A percentile compares a stretch with the other conserved stretches of the same genome.
These are phyloP conservation scores for Drosophila heteroneura DNA, from an alignment of 2,888 invertebrate genomes.

Conservation along the genomic window DNA sequence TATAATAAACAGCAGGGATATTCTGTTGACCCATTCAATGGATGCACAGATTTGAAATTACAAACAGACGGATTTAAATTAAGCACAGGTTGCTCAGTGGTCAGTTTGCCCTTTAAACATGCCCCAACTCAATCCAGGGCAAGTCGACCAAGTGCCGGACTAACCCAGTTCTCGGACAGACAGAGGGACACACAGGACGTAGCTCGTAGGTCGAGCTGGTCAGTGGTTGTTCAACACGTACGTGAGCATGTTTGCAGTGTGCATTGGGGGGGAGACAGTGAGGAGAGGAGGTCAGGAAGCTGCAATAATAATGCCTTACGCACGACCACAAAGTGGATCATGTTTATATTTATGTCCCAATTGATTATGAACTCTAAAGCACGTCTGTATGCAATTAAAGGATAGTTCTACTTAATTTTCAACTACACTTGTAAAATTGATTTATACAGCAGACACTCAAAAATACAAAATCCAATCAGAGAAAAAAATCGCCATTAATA, in stretches of 20 bases:
- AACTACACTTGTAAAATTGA: background rate
- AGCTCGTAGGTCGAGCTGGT: slow-evolving; percentile 36
- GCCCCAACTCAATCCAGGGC: slow-evolving; percentile 16
- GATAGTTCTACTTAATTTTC: background rate
- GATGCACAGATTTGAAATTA: slow-evolving; percentile 45
- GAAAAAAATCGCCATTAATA: background rate
- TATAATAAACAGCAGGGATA: slow-evolving; percentile 2
- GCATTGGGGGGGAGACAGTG: background rate
- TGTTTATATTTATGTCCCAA: slow-evolving; percentile 70
- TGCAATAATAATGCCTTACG: slow-evolving; percentile 43
- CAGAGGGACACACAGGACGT: slow-evolving; percentile 4
- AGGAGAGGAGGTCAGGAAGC: background rate
- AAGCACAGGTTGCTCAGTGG: slow-evolving; percentile 9
- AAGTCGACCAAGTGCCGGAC: slow-evolving; percentile 41
- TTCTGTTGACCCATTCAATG: background rate
- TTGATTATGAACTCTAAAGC: slow-evolving; percentile 64
- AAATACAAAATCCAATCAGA: background rate
- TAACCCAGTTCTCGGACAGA: slow-evolving; percentile 55
- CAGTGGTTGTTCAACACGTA: slow-evolving; percentile 50
- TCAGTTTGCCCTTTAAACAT: slow-evolving; percentile 5
- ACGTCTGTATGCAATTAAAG: slow-evolving; percentile 5
- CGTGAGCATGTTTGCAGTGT: slow-evolving; percentile 48
- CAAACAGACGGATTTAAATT: slow-evolving; percentile 49
- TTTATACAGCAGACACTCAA: background rate
- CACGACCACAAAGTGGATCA: slow-evolving; percentile 60